Evolutionary conservation across 2,888 invertebrate species (phyloP), one percentile per base, ranked within the genome.

Genomic region (Polietes domitor): DNA sequence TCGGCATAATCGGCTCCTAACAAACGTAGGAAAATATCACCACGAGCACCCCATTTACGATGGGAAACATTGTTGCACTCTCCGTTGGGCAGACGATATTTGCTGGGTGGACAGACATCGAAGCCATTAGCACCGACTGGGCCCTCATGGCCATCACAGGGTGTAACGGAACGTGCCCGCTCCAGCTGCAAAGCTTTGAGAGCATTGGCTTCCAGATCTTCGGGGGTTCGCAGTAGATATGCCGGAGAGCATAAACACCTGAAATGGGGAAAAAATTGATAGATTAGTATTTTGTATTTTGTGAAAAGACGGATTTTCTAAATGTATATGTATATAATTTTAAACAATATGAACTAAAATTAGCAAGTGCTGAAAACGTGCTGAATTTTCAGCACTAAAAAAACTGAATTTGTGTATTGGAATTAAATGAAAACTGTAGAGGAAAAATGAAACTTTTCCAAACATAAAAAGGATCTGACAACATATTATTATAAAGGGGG

Each of bases 61-160:
- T 97, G 96, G 53, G 96, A 93, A 1, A 98, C 95, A 90, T 98
- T 98, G 92, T 98, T 98, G 92, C 98, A 98, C 89, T 96, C 95
- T 0, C 97, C 97, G 63, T 96, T 96, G 0, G 96, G 94, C 81
- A 95, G 95, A 74, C 98, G 94, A 92, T 95, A 97, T 91, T 96
- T 97, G 93, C 95, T 96, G 1, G 96, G 96, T 10, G 96, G 96
- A 89, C 97, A 97, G 50, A 90, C 89, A 78, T 92, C 89, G 43
- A 88, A 90, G 26, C 87, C 88, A 4, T 87, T 83, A 55, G 87
- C 87, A 21, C 80, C 87, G 17, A 78, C 80, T 7, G 75, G 68
- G 17, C 61, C 83, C 0, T 83, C 81, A n/a, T 83, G 77, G 50
- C 80, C 83, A 61, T 78, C 85, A 63, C 92, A 91, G 0, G 86